A percentile compares a stretch with the other conserved stretches of the same genome.
Evolutionary conservation across 2,797 vertebrate species (phyloP).

Genomic region (Ctenopoma kingsleyae): DNA sequence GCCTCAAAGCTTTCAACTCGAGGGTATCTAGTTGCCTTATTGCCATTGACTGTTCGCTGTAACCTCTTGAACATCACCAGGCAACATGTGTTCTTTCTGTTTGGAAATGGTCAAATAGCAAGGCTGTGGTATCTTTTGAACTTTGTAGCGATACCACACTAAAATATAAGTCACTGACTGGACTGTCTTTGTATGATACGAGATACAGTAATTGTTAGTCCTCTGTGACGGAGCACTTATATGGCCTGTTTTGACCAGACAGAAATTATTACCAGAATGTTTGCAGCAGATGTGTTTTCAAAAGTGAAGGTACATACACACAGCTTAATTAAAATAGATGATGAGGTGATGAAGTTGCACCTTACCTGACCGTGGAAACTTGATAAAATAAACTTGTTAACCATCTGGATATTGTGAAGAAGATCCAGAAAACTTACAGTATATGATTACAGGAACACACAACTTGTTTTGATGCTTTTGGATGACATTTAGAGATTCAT

Average conservation of each 20-base stretch:
- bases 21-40: constrained; percentile 66
- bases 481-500: neutral
- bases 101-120: constrained; percentile 31
- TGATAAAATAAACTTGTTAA: constrained; percentile 21
- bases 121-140: constrained; percentile 21
- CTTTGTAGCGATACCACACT: constrained; percentile 1
- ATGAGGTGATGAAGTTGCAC: constrained; percentile 26
- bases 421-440: constrained; percentile 4
- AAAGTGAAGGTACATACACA: neutral
- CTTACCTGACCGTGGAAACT: constrained; percentile 3
- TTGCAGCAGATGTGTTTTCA: neutral
- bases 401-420: constrained; percentile 29
- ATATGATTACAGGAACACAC: neutral
- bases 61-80: constrained; percentile 36
- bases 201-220: no score
- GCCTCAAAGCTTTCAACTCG: constrained; percentile 47
- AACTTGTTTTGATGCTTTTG: neutral
- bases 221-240: neutral
- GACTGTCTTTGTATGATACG: no score
- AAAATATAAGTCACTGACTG: no score
- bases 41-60: constrained; percentile 31
- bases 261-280: no score
- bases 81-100: constrained; percentile 42
- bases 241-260: neutral
- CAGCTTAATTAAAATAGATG: constrained; percentile 35